These are phyloP conservation scores for Eriocheir sinensis DNA, from an alignment of 1,140 invertebrate species.

Conservation along the genomic window DNA sequence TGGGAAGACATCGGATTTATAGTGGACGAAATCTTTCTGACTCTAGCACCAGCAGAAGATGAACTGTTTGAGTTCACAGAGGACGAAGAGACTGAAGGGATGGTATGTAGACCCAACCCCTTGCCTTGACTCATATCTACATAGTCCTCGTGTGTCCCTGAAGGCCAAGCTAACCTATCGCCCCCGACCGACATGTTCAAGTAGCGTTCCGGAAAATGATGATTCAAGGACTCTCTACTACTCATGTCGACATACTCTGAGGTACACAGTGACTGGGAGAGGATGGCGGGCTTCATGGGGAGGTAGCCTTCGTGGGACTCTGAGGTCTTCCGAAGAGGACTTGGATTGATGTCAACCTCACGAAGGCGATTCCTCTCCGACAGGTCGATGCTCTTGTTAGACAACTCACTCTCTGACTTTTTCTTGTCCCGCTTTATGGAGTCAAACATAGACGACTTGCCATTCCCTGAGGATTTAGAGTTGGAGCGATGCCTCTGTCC, in stretches of 20 bases:
- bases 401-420: slow-evolving; percentile 77
- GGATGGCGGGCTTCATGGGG: slow-evolving; percentile 75
- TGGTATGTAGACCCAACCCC: slow-evolving; percentile 57
- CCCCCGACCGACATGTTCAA: slow-evolving; percentile 58
- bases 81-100: slow-evolving; percentile 66
- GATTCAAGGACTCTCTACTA: slow-evolving; percentile 55
- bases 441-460: slow-evolving; percentile 70
- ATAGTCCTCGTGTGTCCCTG: slow-evolving; percentile 72
- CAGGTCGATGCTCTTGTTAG: slow-evolving; percentile 71
- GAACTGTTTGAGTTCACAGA: slow-evolving; percentile 69
- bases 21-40: slow-evolving; percentile 73
- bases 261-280: slow-evolving; percentile 59
- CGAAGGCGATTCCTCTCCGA: slow-evolving; percentile 59
- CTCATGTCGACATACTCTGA: slow-evolving; percentile 76
- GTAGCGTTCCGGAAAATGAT: slow-evolving; percentile 65
- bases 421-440: slow-evolving; percentile 76
- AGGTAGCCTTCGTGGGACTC: slow-evolving; percentile 73
- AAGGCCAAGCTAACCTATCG: slow-evolving; percentile 59
- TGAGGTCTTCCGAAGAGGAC: slow-evolving; percentile 71
- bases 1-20: slow-evolving; percentile 74
- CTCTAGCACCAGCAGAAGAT: slow-evolving; percentile 72
- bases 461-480: slow-evolving; percentile 76
- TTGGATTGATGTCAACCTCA: slow-evolving; percentile 76
- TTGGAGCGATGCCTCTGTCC: slow-evolving; percentile 76
- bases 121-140: slow-evolving; percentile 78